Evolutionary conservation across 2,797 vertebrate species (phyloP), one percentile per base, ranked within the genome.

Genomic region (Silurus lanzhouensis): DNA sequence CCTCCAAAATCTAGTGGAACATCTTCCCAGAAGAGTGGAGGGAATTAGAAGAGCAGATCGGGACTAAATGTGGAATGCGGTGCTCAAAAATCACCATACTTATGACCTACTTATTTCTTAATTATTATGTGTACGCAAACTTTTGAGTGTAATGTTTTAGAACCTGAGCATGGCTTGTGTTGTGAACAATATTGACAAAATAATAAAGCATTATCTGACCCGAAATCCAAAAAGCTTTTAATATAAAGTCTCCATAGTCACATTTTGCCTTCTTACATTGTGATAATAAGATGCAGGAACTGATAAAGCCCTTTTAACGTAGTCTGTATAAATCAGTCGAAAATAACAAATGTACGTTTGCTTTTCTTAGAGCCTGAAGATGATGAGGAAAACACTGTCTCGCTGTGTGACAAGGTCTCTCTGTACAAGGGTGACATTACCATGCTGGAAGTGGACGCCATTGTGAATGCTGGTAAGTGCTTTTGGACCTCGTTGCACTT

Each of bases 401-500:
- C 88, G 46, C 91, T 96, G 92, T 96, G 93, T 64, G 97, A 98
- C 89, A 98, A 99, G 92, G 96, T 99, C 27, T 99, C 97, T 89
- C 96, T 99, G 81, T 98, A 99, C 85, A 97, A 96, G 96, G 98
- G 98, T 81, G 98, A 99, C 91, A 99, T 99, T 86, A 99, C 98
- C 0, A 89, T 96, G 88, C 94, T 99, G 88, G 98, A 99, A 92
- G 92, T 98, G 88, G 98, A 99, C 78, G 98, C 97, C 90, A 97
- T 99, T 38, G 98, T 99, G 91, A 99, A 99, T 93, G 98, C 98
- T 81, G 98, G 98, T 99, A 96, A 94, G 97, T 90, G 83, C 61
- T 90, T 74, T 38, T 12, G 57, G 13, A 19, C 20, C 13, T n/a
- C n/a, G 17, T 52, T 52, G 25, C 3, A 60, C 1, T 57, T 2